Percentiles rank a stretch among this genome's conserved stretches.
phyloP scores from a whole-genome alignment of 2,888 invertebrate genomes.

The Trichogramma evanescens region DNA sequence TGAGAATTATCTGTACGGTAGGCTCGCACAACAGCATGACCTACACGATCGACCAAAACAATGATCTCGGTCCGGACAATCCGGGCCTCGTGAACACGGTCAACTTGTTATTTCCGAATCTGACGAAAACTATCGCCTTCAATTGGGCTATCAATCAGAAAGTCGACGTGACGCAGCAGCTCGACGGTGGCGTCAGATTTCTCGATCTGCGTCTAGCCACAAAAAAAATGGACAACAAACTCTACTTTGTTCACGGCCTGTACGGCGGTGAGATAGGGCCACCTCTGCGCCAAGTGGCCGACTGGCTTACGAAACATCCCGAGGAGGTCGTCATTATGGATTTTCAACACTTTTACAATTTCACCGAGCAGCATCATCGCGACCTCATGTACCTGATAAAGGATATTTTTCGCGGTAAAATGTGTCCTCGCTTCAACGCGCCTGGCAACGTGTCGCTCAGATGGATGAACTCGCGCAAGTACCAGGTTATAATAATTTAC shows the following conservation, averaged over 20 bases:
- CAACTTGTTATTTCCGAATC: conserved; percentile 53
- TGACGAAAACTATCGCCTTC: conserved; percentile 58
- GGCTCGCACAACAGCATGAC: conserved; percentile 84
- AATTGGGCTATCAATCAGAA: conserved; percentile 78
- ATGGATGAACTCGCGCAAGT: conserved; percentile 53
- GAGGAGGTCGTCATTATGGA: conserved; percentile 74
- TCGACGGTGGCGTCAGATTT: conserved; percentile 69
- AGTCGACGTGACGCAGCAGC: conserved; percentile 60
- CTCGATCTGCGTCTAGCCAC: conserved; percentile 73
- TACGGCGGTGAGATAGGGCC: conserved; percentile 64
- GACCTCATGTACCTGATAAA: conserved; percentile 56
- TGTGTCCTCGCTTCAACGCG: conserved; percentile 55
- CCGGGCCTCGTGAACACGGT: conserved; percentile 57
- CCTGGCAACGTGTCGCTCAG: conserved; percentile 57
- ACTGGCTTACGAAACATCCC: conserved; percentile 64
- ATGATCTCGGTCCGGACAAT: conserved; percentile 69
- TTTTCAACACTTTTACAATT: conserved; percentile 77
- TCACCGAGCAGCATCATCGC: conserved; percentile 59
- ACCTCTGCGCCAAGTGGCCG: conserved; percentile 58
- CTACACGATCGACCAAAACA: conserved; percentile 61
- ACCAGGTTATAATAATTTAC: conserved; percentile 64
- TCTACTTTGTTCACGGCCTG: conserved; percentile 74
- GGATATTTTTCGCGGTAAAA: conserved; percentile 53
- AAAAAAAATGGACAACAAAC: conserved; percentile 51
- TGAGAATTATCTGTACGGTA: conserved; percentile 41